These are phyloP conservation scores for Dendrolimus kikuchii DNA, from an alignment of 1,140 invertebrate genomes.

Conservation along the genomic window DNA sequence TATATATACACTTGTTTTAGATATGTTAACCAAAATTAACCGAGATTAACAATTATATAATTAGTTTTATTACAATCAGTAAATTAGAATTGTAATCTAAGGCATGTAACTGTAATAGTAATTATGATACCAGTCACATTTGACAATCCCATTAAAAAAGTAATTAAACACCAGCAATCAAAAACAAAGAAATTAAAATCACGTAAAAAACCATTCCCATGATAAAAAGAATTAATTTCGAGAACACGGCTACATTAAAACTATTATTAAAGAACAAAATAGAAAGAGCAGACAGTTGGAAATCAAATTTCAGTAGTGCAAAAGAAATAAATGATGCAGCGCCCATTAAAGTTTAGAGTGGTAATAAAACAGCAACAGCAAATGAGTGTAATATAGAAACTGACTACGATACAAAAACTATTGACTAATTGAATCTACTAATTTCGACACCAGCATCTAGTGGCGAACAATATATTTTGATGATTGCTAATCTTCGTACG, in stretches of 20 bases:
- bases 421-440: conserved; percentile 55
- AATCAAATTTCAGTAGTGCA: conserved; percentile 20
- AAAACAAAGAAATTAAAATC: too few species aligned
- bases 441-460: conserved; percentile 28
- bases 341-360: conserved; percentile 38
- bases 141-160: too few species aligned
- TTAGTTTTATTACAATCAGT: too few species aligned
- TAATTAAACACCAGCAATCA: too few species aligned
- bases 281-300: conserved; percentile 1
- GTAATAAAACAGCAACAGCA: conserved; percentile 39
- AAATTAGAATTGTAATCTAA: too few species aligned
- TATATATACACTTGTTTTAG: too few species aligned
- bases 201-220: too few species aligned
- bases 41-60: conserved; percentile 5
- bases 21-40: too few species aligned
- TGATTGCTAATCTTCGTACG: conserved; percentile 17
- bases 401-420: conserved; percentile 42
- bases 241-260: conserved; percentile 3
- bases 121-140: too few species aligned
- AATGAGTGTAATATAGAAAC: conserved; percentile 27
- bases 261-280: conserved; percentile 13
- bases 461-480: conserved; percentile 21
- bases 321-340: conserved; percentile 42
- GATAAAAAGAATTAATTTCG: too few species aligned
- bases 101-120: too few species aligned